Base-by-base conservation (phyloP, 1,140 invertebrate species). In the Delia radicum region DNA sequence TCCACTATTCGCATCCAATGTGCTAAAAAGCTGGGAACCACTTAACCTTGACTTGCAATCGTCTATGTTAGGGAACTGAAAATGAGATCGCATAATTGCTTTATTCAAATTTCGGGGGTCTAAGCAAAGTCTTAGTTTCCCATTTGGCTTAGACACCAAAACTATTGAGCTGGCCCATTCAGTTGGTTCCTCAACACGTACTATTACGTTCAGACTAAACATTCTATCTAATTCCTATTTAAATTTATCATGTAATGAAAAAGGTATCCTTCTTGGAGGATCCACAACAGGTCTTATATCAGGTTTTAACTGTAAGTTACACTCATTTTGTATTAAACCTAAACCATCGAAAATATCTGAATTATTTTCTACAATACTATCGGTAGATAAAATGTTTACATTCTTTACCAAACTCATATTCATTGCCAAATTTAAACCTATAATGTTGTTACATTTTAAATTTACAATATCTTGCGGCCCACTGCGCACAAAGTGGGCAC, bases 51-150 rank as follows among this genome's bases (percentile, higher is more conserved):
- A 75, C 46, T 77, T 82, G 18, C 88, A 76, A 62, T 87, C 85
- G 28, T 88, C 85, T 73, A 87, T 77, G 13, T 82, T 86, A 26
- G 86, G 86, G 48, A 88, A 81, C 27, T 79, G 82, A 81, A 83
- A 87, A 76, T 87, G 83, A 62, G 83, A 79, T 55, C 87, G 72
- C 61, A 80, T 78, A 5, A 89, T 84, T 10, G 76, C 10, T 82
- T 86, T 81, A 81, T 89, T 89, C 76, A 89, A 79, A 74, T 87
- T 81, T 77, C 79, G 79, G 10, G 88, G 87, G 79, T 89, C 87
- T 18, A 89, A 72, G 75, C 87, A 89, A 73, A 88, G 67, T 62
- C 87, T 63, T 24, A 88, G 33, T 46, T 81, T 69, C 78, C 76
- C 13, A 86, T 82, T 77, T 18, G 73, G 75, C 15, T 81, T n/a